Evolutionary conservation across 2,797 vertebrate species (phyloP).

Genomic region (Mionectes olivaceus): DNA sequence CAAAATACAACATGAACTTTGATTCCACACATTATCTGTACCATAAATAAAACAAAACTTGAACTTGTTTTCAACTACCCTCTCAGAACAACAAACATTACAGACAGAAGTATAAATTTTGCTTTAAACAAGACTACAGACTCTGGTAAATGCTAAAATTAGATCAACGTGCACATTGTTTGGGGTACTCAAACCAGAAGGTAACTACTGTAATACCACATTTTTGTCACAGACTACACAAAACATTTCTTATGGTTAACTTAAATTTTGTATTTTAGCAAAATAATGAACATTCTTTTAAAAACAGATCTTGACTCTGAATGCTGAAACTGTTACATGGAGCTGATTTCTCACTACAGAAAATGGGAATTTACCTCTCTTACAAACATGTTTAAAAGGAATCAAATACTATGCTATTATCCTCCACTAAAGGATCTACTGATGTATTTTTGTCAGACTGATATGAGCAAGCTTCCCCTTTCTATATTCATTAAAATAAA

Average conservation of each 20-base stretch:
- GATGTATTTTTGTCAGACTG: neutral
- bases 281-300: neutral
- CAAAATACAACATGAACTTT: neutral
- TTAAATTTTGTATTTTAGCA: neutral
- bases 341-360: neutral
- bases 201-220: neutral
- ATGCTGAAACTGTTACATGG: neutral
- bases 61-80: neutral
- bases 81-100: neutral
- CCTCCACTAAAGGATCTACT: neutral
- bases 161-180: neutral
- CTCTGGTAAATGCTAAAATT: neutral
- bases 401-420: neutral
- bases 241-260: neutral
- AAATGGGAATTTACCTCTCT: neutral
- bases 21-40: neutral
- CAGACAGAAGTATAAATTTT: neutral
- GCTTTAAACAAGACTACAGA: neutral
- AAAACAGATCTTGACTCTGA: neutral
- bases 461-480: neutral
- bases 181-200: neutral
- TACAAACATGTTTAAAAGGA: neutral
- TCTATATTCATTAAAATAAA: constrained; percentile 25
- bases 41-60: neutral
- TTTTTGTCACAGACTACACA: neutral